Evolutionary conservation across 2,888 invertebrate species (phyloP).

Genomic region (Tipula unca): DNA sequence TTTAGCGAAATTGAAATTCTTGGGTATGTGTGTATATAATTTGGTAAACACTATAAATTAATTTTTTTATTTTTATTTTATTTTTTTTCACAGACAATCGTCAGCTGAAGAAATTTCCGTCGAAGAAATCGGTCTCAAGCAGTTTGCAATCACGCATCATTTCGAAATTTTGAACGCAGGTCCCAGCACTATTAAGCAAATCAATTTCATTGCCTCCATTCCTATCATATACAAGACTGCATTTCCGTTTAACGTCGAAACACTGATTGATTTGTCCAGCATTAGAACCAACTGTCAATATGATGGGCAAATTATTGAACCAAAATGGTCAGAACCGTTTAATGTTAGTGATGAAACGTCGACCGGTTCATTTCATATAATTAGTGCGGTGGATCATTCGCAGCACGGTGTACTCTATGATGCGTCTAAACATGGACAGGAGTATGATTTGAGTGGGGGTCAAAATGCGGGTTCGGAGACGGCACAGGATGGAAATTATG

Average conservation of each 20-base stretch:
- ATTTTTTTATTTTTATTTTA: too few relatives aligned
- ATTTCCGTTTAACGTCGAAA: slow-evolving; percentile 32
- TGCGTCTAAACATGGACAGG: slow-evolving; percentile 24
- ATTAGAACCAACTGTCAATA: slow-evolving; percentile 28
- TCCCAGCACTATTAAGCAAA: slow-evolving; percentile 37
- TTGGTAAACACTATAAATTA: background rate
- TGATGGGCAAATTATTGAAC: slow-evolving; percentile 33
- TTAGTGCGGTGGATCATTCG: slow-evolving; percentile 23
- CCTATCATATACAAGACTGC: slow-evolving; percentile 37
- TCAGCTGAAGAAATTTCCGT: background rate
- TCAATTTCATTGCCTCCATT: slow-evolving; percentile 35
- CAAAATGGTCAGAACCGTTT: slow-evolving; percentile 29
- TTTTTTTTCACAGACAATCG: background rate
- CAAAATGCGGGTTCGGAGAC: background rate
- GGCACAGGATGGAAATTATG: background rate
- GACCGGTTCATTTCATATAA: background rate
- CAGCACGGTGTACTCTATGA: slow-evolving; percentile 26
- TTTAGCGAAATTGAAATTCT: slow-evolving; percentile 39
- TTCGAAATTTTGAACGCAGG: slow-evolving; percentile 37
- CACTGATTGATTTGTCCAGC: slow-evolving; percentile 36
- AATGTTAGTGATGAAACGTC: background rate
- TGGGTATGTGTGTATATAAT: slow-evolving; percentile 31
- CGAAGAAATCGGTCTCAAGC: background rate
- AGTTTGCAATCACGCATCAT: background rate
- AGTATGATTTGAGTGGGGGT: background rate